Base-by-base conservation (phyloP, 92 coral and sea anemone genomes). In the Metridium senile region DNA sequence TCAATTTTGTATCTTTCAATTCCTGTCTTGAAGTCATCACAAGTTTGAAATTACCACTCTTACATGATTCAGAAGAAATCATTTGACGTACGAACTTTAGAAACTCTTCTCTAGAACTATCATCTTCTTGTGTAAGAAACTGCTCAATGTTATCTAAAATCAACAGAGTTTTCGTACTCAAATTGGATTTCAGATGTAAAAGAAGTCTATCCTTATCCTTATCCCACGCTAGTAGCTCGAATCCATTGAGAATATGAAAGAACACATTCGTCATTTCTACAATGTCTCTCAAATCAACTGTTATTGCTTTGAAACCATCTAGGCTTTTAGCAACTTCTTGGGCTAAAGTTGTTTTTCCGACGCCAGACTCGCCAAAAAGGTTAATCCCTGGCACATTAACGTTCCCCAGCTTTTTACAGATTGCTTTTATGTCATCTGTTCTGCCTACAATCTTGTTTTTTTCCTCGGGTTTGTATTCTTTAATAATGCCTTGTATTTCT, bases 331-430 rank as follows among this genome's bases (percentile, higher is more conserved):
- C 67, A 45, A 57, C 62, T 70, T 84, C 81, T 52, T 73, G 34
- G 9, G 96, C 96, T 35, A 90, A 77, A 0, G 85, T 87, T 62
- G 96, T 90, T 58, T 90, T 90, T 22, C 96, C 96, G 11, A 90
- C 89, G 1, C 96, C 96, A 7, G 89, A 82, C 23, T 81, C 80
- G 1, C 96, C 96, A 57, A 63, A 82, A 68, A 86, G 74, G 71
- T 86, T 86, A 20, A 90, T 70, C 1, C 83, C 86, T 0, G 72
- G 77, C 6, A 73, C 52, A 31, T 51, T 23, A n/a, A 20, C 49
- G n/a, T n/a, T n/a, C n/a, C n/a, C n/a, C 4, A 90, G 82, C 43
- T 49, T 71, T 21, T 56, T 11, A 45, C 45, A 27, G 18, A 90
- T 18, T 26, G 61, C 34, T 19, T 83, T 25, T 53, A 79, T 39